Evolutionary conservation across 1,140 invertebrate genomes (phyloP).

Genomic region (Pseudomyrmex pallidus): DNA sequence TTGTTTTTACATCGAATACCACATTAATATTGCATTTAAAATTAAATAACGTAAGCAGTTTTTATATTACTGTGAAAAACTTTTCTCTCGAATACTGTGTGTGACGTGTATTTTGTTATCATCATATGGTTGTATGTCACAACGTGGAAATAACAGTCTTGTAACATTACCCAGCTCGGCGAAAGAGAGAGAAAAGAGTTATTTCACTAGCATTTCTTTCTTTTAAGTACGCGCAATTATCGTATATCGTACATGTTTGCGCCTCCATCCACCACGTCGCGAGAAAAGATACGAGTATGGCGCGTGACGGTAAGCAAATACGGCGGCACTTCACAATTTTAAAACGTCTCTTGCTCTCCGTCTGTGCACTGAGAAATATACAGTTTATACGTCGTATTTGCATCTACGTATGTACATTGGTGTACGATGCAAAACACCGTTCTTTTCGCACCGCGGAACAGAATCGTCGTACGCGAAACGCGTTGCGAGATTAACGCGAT

Average conservation of each 20-base stretch:
- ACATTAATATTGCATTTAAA: too few species aligned
- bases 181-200: not conserved
- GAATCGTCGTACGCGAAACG: not conserved
- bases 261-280: not conserved
- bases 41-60: too few species aligned
- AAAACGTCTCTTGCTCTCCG: not conserved
- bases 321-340: not conserved
- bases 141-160: not conserved
- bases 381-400: slow-evolving; percentile 40
- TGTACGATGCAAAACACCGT: not conserved
- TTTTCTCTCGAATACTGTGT: not conserved
- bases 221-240: slow-evolving; percentile 42
- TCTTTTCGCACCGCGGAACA: not conserved
- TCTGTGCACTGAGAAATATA: not conserved
- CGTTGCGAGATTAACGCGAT: slow-evolving; percentile 26
- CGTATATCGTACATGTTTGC: slow-evolving; percentile 15
- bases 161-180: not conserved
- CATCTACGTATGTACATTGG: slow-evolving; percentile 13
- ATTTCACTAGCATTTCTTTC: slow-evolving; percentile 15
- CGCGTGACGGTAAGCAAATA: slow-evolving; percentile 15
- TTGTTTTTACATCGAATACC: too few species aligned
- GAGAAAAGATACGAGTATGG: not conserved
- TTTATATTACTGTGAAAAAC: not conserved
- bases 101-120: not conserved
- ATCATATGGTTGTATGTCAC: slow-evolving; percentile 20